Evolutionary conservation across 2,113 vertebrate genomes (phyloP).

Genomic region (Cephalopholis sonnerati): DNA sequence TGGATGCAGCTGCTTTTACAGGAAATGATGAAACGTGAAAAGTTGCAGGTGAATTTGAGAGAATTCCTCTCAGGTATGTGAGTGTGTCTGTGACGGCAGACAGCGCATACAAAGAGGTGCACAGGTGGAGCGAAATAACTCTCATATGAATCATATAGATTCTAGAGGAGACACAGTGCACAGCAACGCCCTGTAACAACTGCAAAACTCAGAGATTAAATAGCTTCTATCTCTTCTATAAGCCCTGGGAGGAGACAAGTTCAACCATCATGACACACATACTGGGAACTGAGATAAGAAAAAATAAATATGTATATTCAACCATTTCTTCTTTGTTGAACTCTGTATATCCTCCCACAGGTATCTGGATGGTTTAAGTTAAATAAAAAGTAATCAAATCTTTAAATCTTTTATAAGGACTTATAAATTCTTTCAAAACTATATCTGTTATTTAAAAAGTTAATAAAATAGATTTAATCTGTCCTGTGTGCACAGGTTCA

Average conservation of each 20-base stretch:
- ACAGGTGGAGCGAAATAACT: conserved; percentile 19
- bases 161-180: accelerated
- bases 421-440: neutral
- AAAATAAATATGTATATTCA: neutral
- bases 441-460: too few species aligned
- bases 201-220: neutral
- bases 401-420: neutral
- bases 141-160: conserved; percentile 39
- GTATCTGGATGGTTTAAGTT: neutral
- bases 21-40: neutral
- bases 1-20: neutral
- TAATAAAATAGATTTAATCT: neutral
- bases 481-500: neutral
- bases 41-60: neutral
- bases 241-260: neutral
- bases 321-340: neutral
- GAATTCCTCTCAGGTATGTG: neutral
- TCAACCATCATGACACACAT: too few species aligned
- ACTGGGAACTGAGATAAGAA: neutral
- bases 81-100: neutral
- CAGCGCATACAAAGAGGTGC: neutral
- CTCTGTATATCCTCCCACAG: neutral
- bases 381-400: neutral
- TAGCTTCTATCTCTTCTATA: neutral
- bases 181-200: neutral